Percentiles rank a stretch among this genome's conserved stretches.
Conservation (phyloP, 2,113 vertebrate species). For the Orycteropus afer region DNA sequence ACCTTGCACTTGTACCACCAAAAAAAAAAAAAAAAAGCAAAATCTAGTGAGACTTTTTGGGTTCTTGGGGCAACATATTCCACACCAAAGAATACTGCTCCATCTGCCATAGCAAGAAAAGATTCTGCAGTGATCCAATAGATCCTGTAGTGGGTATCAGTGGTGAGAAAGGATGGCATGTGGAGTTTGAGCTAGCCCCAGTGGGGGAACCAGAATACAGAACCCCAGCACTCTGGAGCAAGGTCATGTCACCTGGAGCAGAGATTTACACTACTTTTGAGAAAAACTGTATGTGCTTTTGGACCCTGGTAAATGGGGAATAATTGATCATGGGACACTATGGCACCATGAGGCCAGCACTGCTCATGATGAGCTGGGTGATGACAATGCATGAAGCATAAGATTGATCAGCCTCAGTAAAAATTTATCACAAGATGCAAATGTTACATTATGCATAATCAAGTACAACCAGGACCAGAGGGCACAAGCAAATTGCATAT, state of each 20-base stretch:
- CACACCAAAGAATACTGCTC: not conserved
- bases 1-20: not conserved
- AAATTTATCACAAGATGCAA: not conserved
- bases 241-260: not conserved
- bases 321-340: not conserved
- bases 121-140: not conserved
- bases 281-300: not conserved
- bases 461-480: not conserved
- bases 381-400: not conserved
- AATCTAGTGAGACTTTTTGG: not conserved
- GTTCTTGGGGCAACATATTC: not conserved
- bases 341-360: not conserved
- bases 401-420: not conserved
- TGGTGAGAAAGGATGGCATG: not conserved
- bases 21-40: constrained; percentile 4
- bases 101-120: not conserved
- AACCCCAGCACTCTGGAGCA: not conserved
- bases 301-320: not conserved
- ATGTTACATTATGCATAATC: not conserved
- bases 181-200: not conserved
- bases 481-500: not conserved
- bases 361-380: not conserved
- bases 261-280: not conserved
- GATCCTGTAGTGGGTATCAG: not conserved
- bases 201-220: not conserved